Base-by-base conservation (phyloP, 1,140 invertebrate genomes). In the Diuraphis noxia region DNA sequence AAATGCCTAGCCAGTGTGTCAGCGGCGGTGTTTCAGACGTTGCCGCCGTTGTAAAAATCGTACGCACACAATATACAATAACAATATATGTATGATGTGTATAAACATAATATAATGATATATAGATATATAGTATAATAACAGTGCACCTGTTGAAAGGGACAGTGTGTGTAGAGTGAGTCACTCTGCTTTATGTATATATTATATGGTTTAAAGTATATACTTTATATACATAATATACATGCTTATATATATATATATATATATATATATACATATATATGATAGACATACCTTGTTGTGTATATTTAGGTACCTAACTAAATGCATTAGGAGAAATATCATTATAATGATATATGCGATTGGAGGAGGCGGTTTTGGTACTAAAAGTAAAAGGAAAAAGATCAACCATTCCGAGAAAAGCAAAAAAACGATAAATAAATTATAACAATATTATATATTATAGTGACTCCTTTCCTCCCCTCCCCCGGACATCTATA, bases 1-100 rank as follows among this genome's bases (percentile, higher is more conserved):
- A 90, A 90, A 90, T 90, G 88, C 72, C 41, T 46, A 4, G 41
- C 88, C 72, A 90, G 34, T 90, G 88, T 90, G 88, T 90, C 88
- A 90, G 88, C n/a, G 41, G 88, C 34, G 85, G 46, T 6, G 85
- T 86, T 77, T 88, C 49, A 52, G 56, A 79, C 41, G n/a, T 19
- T n/a, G 63, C n/a, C 88, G 52, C 40, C 63, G 30, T 38, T 56
- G 34, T 56, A 63, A 63, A 63, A 88, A 38, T n/a, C 4, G 43
- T 86, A 49, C 43, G 10, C 43, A 34, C 30, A 86, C 25, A 52
- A n/a, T 72, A 84, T n/a, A 81, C 34, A 84, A 41, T 30, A 49
- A 49, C 19, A 49, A 49, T 49, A 49, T 10, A 46, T 46, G 7
- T 49, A 49, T n/a, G n/a, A n/a, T 49, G 6, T 23, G 19, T 49